These are phyloP conservation scores for Octomys mimax DNA, from an alignment of 2,797 vertebrate species.

Conservation along the genomic window DNA sequence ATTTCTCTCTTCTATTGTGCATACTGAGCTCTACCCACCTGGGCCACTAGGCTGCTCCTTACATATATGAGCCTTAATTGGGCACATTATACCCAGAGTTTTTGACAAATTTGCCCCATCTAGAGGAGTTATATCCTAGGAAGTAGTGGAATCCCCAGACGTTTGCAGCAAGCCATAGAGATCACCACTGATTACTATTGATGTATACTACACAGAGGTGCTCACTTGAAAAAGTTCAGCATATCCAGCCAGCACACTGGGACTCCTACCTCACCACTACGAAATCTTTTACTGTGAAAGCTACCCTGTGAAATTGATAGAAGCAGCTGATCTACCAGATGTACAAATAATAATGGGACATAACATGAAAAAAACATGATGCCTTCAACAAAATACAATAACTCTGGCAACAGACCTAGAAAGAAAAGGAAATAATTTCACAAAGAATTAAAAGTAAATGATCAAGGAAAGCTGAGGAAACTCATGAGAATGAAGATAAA, in stretches of 20 bases:
- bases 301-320: not conserved
- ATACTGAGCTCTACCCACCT: not conserved
- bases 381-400: not conserved
- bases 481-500: not conserved
- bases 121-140: not conserved
- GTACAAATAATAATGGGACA: not conserved
- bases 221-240: not conserved
- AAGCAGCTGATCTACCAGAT: not conserved
- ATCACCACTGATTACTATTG: too few relatives aligned
- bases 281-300: not conserved
- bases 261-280: too few relatives aligned
- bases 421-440: not conserved
- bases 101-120: not conserved
- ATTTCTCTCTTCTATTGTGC: not conserved
- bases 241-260: not conserved
- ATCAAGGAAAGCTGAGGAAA: not conserved
- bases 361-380: not conserved
- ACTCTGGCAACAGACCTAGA: not conserved
- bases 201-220: not conserved
- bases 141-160: not conserved
- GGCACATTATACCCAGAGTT: not conserved
- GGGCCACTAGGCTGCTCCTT: not conserved
- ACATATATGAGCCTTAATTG: not conserved
- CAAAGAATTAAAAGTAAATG: not conserved
- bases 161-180: not conserved